phyloP scores from a whole-genome alignment of 2,888 invertebrate species.

The Coleophora deauratella region DNA sequence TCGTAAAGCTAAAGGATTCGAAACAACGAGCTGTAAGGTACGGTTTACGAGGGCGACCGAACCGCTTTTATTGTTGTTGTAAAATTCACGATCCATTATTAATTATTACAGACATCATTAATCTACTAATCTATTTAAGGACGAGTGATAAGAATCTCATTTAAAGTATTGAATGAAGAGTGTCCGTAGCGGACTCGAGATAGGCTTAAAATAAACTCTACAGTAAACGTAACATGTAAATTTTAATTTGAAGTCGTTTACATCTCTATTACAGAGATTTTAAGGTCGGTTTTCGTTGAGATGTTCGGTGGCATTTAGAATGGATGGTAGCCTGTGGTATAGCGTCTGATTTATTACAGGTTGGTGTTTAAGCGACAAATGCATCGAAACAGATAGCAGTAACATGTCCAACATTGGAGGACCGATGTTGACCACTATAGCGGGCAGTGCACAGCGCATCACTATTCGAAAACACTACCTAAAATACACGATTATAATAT shows the following conservation, averaged over 20 bases:
- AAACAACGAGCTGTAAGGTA: conserved; percentile 67
- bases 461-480: conserved; percentile 26
- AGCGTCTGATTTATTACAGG: conserved; percentile 71
- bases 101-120: conserved; percentile 74
- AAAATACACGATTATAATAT: no score
- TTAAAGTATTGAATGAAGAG: conserved; percentile 75
- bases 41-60: conserved; percentile 61
- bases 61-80: conserved; percentile 71
- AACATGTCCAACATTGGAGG: conserved; percentile 71
- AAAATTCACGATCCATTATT: conserved; percentile 74
- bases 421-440: conserved; percentile 65
- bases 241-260: background rate
- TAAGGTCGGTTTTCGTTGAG: conserved; percentile 20
- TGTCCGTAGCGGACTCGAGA: conserved; percentile 70
- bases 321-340: conserved; percentile 21
- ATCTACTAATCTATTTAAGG: conserved; percentile 75
- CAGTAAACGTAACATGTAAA: conserved; percentile 17
- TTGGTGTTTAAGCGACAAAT: conserved; percentile 75
- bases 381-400: conserved; percentile 74
- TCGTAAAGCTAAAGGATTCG: conserved; percentile 66
- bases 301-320: conserved; percentile 15
- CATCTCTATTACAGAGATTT: conserved; percentile 1
- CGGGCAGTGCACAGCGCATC: conserved; percentile 37
- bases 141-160: conserved; percentile 73
- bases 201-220: conserved; percentile 63